phyloP scores from a whole-genome alignment of 2,797 vertebrate species.

The Brachyrhaphis roseni region DNA sequence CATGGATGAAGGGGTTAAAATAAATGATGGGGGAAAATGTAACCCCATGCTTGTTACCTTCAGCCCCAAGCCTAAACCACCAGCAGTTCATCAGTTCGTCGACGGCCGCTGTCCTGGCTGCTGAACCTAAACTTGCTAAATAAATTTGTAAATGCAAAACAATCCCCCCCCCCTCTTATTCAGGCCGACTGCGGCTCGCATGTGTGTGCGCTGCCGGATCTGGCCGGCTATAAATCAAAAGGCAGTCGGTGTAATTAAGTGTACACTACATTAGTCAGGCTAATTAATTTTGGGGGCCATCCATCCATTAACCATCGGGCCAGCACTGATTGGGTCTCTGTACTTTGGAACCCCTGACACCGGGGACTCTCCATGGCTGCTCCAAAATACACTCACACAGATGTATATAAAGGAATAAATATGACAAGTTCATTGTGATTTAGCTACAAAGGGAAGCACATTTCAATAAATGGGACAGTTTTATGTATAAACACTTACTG shows the following conservation, averaged over 20 bases:
- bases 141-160: slow-evolving; percentile 58
- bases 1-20: neutral
- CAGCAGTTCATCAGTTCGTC: slow-evolving; percentile 49
- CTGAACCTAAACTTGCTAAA: slow-evolving; percentile 61
- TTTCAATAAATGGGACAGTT: slow-evolving; percentile 12
- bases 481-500: slow-evolving; percentile 11
- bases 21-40: neutral
- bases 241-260: slow-evolving; percentile 83
- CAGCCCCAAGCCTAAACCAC: slow-evolving; percentile 14
- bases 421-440: slow-evolving; percentile 5
- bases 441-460: slow-evolving; percentile 19
- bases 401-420: slow-evolving; percentile 31
- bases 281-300: slow-evolving; percentile 83
- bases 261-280: slow-evolving; percentile 90
- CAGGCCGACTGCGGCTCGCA: slow-evolving; percentile 63
- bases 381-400: slow-evolving; percentile 49
- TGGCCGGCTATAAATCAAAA: slow-evolving; percentile 85
- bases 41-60: slow-evolving; percentile 4
- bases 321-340: slow-evolving; percentile 83
- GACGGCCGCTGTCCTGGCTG: slow-evolving; percentile 44
- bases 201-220: slow-evolving; percentile 63
- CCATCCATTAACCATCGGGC: slow-evolving; percentile 83
- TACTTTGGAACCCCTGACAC: slow-evolving; percentile 79
- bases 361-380: slow-evolving; percentile 70
- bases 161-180: slow-evolving; percentile 56